phyloP scores from a whole-genome alignment of 2,797 vertebrate species.

The Chaunax sp. region DNA sequence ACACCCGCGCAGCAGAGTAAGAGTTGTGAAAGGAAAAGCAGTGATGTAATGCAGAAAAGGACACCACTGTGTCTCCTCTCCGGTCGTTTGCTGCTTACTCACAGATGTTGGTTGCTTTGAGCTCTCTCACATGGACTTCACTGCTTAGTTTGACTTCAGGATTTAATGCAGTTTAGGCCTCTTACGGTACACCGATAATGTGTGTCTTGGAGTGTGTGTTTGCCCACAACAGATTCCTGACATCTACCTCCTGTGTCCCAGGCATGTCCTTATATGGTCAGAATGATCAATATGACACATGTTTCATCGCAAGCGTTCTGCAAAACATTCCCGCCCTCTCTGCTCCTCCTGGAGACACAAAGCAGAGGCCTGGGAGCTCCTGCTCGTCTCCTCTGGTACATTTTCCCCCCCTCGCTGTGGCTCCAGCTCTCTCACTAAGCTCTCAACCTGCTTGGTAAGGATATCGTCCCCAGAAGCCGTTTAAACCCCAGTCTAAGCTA shows the following conservation, averaged over 20 bases:
- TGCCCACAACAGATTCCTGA: conserved; percentile 60
- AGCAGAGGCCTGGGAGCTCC: conserved; percentile 58
- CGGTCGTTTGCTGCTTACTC: conserved; percentile 60
- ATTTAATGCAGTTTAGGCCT: conserved; percentile 2
- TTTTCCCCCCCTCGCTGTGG: conserved; percentile 19
- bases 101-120: conserved; percentile 44
- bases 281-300: conserved; percentile 73
- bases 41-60: conserved; percentile 53
- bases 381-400: conserved; percentile 26
- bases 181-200: conserved; percentile 16
- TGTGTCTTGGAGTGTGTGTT: conserved; percentile 4
- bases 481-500: conserved; percentile 64
- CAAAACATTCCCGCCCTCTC: conserved; percentile 71
- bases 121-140: conserved; percentile 13
- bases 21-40: conserved; percentile 51
- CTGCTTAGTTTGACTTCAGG: conserved; percentile 12
- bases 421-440: conserved; percentile 43
- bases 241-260: conserved; percentile 56
- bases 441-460: conserved; percentile 60
- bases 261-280: conserved; percentile 82
- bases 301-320: conserved; percentile 69
- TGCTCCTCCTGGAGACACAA: conserved; percentile 61
- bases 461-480: conserved; percentile 54
- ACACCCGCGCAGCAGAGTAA: conserved; percentile 27
- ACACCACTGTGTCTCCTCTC: conserved; percentile 35